A percentile compares a stretch with the other conserved stretches of the same genome.
Evolutionary conservation across 2,797 vertebrate genomes (phyloP).

Genomic region (Rhinophrynus dorsalis): DNA sequence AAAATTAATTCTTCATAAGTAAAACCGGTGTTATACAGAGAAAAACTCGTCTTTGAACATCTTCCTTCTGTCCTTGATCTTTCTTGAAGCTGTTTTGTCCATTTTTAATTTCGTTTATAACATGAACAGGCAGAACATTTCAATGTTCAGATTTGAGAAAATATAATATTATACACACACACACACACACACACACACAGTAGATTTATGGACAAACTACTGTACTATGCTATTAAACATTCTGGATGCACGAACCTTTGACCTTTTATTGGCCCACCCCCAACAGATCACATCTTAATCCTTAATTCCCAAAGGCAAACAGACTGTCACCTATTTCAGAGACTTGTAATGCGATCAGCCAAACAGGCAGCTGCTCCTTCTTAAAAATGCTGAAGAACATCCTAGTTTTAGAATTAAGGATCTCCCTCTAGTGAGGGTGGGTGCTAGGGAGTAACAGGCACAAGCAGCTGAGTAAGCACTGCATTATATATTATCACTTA

Average conservation of each 20-base stretch:
- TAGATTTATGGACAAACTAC: no score
- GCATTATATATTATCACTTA: background rate
- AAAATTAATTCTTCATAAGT: no score
- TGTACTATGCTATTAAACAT: conserved; percentile 1
- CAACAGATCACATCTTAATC: conserved; percentile 35
- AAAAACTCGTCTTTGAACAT: no score
- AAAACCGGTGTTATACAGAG: no score
- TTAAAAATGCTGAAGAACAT: conserved; percentile 9
- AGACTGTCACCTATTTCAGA: conserved; percentile 42
- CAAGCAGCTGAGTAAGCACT: conserved; percentile 9
- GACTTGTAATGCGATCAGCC: conserved; percentile 37
- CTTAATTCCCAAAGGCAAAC: conserved; percentile 46
- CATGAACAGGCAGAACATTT: background rate
- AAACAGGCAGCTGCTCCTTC: conserved; percentile 31
- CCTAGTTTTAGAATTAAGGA: background rate
- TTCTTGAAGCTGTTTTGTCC: no score
- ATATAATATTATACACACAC: no score
- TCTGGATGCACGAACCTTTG: conserved; percentile 26
- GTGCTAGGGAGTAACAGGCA: background rate
- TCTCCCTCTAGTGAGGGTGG: background rate
- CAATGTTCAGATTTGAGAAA: background rate
- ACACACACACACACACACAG: background rate
- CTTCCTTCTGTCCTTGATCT: no score
- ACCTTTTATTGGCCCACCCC: conserved; percentile 17
- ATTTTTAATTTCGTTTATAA: no score